Evolutionary conservation across 2,113 vertebrate species (phyloP).

Genomic region (Pterophyllum scalare): DNA sequence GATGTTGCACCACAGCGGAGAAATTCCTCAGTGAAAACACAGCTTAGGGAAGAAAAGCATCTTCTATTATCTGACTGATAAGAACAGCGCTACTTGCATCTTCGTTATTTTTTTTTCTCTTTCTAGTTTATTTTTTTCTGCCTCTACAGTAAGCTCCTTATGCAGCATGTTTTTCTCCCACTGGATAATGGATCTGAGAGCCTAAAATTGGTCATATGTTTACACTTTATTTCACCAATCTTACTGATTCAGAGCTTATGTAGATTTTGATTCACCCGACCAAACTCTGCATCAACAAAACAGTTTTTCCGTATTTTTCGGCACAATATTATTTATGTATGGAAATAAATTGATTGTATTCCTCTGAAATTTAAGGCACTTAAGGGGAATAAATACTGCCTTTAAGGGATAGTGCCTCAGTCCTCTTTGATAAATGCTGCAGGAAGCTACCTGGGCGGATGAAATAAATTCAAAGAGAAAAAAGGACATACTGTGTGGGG

Average conservation of each 20-base stretch:
- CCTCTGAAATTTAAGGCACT: constrained; percentile 20
- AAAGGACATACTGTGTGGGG: constrained; percentile 24
- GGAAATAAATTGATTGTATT: constrained; percentile 29
- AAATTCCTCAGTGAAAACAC: constrained; percentile 66
- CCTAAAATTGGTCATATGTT: constrained; percentile 28
- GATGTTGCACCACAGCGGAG: constrained; percentile 65
- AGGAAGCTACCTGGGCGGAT: constrained; percentile 45
- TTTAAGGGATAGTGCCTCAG: constrained; percentile 15
- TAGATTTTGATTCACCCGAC: constrained; percentile 29
- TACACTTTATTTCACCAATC: constrained; percentile 35
- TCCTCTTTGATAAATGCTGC: constrained; percentile 61
- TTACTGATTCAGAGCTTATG: constrained; percentile 32
- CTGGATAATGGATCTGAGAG: constrained; percentile 44
- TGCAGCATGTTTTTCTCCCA: constrained; percentile 25
- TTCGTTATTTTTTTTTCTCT: constrained; percentile 15
- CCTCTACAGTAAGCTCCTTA: constrained; percentile 63
- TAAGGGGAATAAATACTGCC: constrained; percentile 23
- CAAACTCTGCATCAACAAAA: constrained; percentile 26
- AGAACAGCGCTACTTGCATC: constrained; percentile 35
- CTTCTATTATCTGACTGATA: constrained; percentile 67
- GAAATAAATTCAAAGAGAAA: constrained; percentile 65
- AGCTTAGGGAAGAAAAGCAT: constrained; percentile 61
- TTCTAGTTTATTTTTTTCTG: constrained; percentile 20
- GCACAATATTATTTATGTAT: constrained; percentile 3
- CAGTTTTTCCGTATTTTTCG: not conserved